Conservation (phyloP, 2,113 vertebrate species). For the Serinus canaria region DNA sequence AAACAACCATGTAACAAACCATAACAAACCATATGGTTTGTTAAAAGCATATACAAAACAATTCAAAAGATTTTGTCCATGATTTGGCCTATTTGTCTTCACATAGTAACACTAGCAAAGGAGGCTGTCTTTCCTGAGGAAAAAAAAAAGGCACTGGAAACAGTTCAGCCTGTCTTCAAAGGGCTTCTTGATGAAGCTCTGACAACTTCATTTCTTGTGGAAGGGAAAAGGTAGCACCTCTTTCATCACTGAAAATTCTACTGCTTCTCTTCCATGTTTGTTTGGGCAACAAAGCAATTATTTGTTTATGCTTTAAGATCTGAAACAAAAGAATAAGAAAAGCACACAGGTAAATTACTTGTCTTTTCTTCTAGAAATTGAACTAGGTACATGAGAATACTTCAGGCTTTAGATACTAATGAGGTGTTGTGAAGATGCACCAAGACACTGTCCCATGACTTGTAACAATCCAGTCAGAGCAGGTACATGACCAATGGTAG, state of each 20-base stretch:
- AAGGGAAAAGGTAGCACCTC: background rate
- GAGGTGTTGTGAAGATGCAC: background rate
- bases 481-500: background rate
- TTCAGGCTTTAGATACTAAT: background rate
- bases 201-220: background rate
- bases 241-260: background rate
- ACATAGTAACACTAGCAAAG: background rate
- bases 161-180: background rate
- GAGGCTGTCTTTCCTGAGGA: background rate
- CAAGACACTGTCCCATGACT: background rate
- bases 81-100: background rate
- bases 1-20: too few species aligned
- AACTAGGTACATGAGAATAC: background rate
- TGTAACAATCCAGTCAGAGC: background rate
- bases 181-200: background rate
- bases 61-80: background rate
- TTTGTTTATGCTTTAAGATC: background rate
- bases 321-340: background rate
- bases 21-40: background rate
- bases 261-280: background rate
- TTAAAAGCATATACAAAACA: background rate
- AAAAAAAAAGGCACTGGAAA: background rate
- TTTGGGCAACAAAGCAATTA: background rate
- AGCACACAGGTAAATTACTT: background rate
- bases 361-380: background rate